phyloP scores from a whole-genome alignment of 2,888 invertebrate genomes.

The Tenthredo livida region DNA sequence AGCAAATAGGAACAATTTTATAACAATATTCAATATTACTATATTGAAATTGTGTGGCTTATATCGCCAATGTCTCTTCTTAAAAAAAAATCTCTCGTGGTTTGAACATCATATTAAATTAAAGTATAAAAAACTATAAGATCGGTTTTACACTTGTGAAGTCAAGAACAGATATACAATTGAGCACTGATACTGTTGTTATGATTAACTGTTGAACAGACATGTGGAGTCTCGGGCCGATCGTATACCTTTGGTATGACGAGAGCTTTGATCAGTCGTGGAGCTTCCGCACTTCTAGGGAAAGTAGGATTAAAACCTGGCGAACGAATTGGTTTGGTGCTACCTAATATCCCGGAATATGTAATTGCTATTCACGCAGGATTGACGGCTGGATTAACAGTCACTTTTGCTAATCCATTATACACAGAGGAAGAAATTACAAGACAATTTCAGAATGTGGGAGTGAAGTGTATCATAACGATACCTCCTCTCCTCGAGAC shows the following conservation, averaged over 20 bases:
- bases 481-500: slow-evolving; percentile 83
- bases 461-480: slow-evolving; percentile 83
- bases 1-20: neutral
- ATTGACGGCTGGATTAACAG: slow-evolving; percentile 83
- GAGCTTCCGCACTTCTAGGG: slow-evolving; percentile 81
- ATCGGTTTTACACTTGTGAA: neutral
- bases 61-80: neutral
- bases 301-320: slow-evolving; percentile 82
- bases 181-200: slow-evolving; percentile 66
- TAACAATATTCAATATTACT: neutral
- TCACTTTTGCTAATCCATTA: slow-evolving; percentile 86
- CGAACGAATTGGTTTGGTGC: slow-evolving; percentile 83
- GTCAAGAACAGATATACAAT: slow-evolving; percentile 42
- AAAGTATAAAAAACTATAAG: neutral
- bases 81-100: neutral
- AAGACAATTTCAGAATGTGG: slow-evolving; percentile 83
- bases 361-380: slow-evolving; percentile 84
- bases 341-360: slow-evolving; percentile 87
- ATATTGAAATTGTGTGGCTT: neutral
- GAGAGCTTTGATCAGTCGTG: slow-evolving; percentile 81
- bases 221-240: slow-evolving; percentile 84
- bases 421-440: slow-evolving; percentile 85
- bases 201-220: slow-evolving; percentile 77
- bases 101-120: neutral
- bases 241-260: slow-evolving; percentile 84